Conservation (phyloP, 2,113 vertebrate genomes). For the Varanus komodoensis region DNA sequence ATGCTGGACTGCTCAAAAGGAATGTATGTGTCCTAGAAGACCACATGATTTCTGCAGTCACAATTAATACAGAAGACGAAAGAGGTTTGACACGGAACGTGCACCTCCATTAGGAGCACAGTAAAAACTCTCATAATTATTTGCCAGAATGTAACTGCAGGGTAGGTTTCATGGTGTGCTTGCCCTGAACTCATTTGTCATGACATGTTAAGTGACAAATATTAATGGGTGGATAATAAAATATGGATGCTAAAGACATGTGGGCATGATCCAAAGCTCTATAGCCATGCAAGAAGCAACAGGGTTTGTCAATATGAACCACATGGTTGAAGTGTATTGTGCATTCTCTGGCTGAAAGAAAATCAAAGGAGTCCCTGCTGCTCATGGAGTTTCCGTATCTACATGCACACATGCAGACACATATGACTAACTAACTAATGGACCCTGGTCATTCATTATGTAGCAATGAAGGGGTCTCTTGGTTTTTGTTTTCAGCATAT, state of each 20-base stretch:
- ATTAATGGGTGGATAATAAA: constrained; percentile 6
- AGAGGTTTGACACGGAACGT: neutral
- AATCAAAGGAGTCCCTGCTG: neutral
- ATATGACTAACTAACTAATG: neutral
- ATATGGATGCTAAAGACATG: constrained; percentile 35
- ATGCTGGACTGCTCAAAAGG: neutral
- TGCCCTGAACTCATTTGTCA: constrained; percentile 25
- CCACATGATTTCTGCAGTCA: neutral
- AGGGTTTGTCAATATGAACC: neutral
- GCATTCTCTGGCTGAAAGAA: neutral
- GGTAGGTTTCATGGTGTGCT: neutral
- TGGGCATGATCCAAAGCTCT: constrained; percentile 10
- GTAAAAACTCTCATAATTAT: neutral
- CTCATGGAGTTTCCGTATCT: too few relatives aligned
- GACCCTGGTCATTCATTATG: constrained; percentile 15
- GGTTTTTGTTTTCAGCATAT: constrained; percentile 41
- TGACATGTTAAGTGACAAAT: constrained; percentile 17
- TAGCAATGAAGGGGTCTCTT: constrained; percentile 29
- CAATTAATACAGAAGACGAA: neutral
- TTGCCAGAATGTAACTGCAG: constrained; percentile 21
- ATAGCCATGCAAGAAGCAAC: neutral
- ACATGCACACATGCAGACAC: neutral
- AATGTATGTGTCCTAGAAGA: neutral
- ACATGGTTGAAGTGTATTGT: neutral
- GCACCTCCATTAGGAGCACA: neutral